These are phyloP conservation scores for Bactericera cockerelli DNA, from an alignment of 1,140 invertebrate genomes.

Conservation along the genomic window DNA sequence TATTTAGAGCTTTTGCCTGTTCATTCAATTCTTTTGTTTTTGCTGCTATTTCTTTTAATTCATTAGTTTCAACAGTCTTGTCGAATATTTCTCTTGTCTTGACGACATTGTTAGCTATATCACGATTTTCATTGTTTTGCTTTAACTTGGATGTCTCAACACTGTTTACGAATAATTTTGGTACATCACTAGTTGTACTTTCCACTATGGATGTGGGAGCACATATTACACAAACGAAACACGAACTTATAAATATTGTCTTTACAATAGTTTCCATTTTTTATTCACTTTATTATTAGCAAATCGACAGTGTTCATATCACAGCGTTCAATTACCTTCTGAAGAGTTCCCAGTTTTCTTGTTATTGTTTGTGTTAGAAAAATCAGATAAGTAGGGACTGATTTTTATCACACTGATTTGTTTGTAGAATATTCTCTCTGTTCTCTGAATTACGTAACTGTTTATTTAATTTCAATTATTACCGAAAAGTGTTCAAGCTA, in stretches of 20 bases:
- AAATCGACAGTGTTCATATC: no score
- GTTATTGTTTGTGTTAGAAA: no score
- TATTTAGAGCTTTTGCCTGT: background rate
- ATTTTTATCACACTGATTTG: no score
- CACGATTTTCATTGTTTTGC: background rate
- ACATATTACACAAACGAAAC: background rate
- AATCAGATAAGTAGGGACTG: no score
- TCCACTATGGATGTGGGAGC: background rate
- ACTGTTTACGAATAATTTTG: background rate
- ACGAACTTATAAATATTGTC: background rate
- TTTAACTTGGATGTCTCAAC: background rate
- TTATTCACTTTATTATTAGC: no score
- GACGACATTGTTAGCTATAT: background rate
- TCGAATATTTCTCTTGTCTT: constrained; percentile 3
- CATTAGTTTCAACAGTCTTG: background rate
- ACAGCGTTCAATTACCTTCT: no score
- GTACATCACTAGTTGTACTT: background rate
- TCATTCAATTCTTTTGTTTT: constrained; percentile 7
- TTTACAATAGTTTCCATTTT: background rate
- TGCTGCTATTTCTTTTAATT: constrained; percentile 5
- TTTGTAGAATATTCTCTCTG: no score
- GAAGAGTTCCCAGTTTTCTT: no score
- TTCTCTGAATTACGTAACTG: no score
- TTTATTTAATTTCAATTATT: no score
- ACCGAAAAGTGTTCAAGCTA: no score